phyloP scores from a whole-genome alignment of 2,888 invertebrate genomes.

The Ophion slaviceki region DNA sequence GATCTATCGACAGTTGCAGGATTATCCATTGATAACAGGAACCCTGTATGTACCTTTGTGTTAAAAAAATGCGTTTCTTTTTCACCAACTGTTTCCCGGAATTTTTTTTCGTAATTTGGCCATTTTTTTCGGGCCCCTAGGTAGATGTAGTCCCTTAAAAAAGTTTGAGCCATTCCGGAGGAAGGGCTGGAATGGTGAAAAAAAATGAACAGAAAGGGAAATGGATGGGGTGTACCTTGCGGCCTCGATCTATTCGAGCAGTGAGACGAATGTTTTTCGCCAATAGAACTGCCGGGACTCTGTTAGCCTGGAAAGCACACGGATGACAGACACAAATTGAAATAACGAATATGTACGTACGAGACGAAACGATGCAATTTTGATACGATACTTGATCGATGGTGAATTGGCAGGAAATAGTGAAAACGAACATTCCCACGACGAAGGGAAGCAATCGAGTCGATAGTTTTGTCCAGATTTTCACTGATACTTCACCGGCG shows the following conservation, averaged over 20 bases:
- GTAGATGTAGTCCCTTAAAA: not conserved
- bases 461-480: not conserved
- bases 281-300: not conserved
- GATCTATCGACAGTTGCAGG: too few species aligned
- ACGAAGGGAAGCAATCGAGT: conserved; percentile 3
- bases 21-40: too few species aligned
- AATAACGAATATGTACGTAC: not conserved
- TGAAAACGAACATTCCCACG: conserved; percentile 15
- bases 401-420: conserved; percentile 31
- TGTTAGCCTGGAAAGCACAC: not conserved
- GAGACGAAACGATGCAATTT: not conserved
- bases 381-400: conserved; percentile 30
- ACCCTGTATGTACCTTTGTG: too few species aligned
- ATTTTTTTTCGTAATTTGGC: too few species aligned
- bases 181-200: not conserved
- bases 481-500: not conserved
- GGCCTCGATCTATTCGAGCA: conserved; percentile 30
- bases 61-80: too few species aligned
- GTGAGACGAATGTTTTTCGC: conserved; percentile 37
- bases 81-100: too few species aligned
- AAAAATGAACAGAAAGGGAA: not conserved
- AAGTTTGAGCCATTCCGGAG: not conserved
- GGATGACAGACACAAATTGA: not conserved
- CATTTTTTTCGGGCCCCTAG: too few species aligned
- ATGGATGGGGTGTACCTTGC: conserved; percentile 18